Percentiles rank a stretch among this genome's conserved stretches.
Evolutionary conservation across 2,113 vertebrate genomes (phyloP).

Genomic region (Struthio camelus): DNA sequence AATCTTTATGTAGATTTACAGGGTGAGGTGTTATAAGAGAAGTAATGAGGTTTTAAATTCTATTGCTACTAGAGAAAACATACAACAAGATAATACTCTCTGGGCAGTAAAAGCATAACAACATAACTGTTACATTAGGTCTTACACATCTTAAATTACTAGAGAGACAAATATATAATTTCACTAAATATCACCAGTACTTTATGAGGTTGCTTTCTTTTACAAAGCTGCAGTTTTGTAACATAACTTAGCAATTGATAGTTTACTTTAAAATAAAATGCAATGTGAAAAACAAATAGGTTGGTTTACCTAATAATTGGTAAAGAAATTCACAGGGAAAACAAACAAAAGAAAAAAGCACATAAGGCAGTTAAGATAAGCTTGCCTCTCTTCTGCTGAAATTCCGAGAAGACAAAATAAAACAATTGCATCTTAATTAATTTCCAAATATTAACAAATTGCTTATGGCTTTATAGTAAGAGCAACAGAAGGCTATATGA

Average conservation of each 20-base stretch:
- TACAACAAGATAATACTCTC: not conserved
- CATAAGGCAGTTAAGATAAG: not conserved
- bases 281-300: not conserved
- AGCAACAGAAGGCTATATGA: not conserved
- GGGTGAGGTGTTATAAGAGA: not conserved
- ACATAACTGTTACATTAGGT: not conserved
- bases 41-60: not conserved
- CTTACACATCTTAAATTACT: not conserved
- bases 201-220: not conserved
- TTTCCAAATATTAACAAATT: not conserved
- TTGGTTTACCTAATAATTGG: not conserved
- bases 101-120: not conserved
- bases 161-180: not conserved
- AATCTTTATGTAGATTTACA: not conserved
- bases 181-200: constrained; percentile 6
- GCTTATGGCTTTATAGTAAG: not conserved
- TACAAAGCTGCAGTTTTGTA: not conserved
- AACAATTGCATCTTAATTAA: not conserved
- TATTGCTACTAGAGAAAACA: not conserved
- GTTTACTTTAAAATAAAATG: not conserved
- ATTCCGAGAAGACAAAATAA: constrained; percentile 20
- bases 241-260: not conserved
- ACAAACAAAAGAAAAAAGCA: constrained; percentile 42
- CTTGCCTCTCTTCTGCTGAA: not conserved
- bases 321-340: not conserved